Conservation (phyloP, 2,888 invertebrate species). For the Neria commutata region DNA sequence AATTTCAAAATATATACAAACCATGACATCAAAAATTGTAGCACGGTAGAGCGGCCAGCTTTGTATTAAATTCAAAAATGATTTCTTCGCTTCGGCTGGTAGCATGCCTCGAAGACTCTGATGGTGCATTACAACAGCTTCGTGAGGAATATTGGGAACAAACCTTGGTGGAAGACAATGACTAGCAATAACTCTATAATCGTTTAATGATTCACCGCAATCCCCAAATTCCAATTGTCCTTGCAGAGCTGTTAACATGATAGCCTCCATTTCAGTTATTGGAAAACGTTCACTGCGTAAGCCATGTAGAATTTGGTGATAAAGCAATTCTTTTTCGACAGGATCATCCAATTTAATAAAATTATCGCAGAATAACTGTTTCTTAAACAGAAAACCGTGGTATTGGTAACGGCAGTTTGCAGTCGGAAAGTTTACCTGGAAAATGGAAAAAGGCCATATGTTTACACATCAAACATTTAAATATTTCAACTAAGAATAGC, state of each 20-base stretch:
- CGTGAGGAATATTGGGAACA: slow-evolving; percentile 77
- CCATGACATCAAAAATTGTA: slow-evolving; percentile 94
- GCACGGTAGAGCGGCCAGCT: slow-evolving; percentile 93
- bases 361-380: slow-evolving; percentile 81
- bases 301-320: slow-evolving; percentile 91
- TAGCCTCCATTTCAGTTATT: slow-evolving; percentile 91
- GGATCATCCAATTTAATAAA: slow-evolving; percentile 81
- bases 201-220: slow-evolving; percentile 71
- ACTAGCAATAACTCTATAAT: slow-evolving; percentile 73
- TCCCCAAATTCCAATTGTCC: slow-evolving; percentile 92
- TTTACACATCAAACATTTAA: too few relatives aligned
- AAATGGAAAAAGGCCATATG: too few relatives aligned
- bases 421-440: slow-evolving; percentile 47
- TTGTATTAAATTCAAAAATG: slow-evolving; percentile 89
- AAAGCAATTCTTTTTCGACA: slow-evolving; percentile 91
- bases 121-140: slow-evolving; percentile 89
- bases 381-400: slow-evolving; percentile 78
- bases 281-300: slow-evolving; percentile 90
- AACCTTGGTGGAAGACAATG: slow-evolving; percentile 85
- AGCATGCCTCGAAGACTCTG: slow-evolving; percentile 87
- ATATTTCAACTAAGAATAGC: too few relatives aligned
- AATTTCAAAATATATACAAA: slow-evolving; percentile 58
- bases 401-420: slow-evolving; percentile 66
- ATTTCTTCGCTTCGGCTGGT: slow-evolving; percentile 85
- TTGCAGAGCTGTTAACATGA: slow-evolving; percentile 92